Conservation (phyloP, 2,888 invertebrate species). For the Tricholauxania praeusta region DNA sequence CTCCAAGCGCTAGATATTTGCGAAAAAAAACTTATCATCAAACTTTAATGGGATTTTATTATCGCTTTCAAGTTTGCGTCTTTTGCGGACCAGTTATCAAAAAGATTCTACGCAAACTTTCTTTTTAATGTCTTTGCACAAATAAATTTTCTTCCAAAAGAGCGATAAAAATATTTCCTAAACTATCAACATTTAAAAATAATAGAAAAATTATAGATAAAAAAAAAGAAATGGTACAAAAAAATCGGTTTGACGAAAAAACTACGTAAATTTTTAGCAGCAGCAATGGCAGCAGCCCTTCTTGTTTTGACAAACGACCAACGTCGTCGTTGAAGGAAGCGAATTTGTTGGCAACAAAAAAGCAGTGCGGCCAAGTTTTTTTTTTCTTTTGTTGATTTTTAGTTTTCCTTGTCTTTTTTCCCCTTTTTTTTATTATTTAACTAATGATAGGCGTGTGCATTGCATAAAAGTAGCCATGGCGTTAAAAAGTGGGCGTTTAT, state of each 20-base stretch:
- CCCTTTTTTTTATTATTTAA: not conserved
- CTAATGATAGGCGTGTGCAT: conserved; percentile 30
- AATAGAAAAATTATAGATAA: not conserved
- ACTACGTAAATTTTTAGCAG: conserved; percentile 26
- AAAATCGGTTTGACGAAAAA: not conserved
- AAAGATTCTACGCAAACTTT: conserved; percentile 28
- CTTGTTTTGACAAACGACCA: conserved; percentile 26
- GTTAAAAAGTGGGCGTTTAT: conserved; percentile 14
- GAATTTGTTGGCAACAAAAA: conserved; percentile 28
- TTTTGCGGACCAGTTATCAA: conserved; percentile 28
- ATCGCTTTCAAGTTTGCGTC: conserved; percentile 22
- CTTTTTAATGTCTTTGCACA: conserved; percentile 34
- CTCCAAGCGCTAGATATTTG: conserved; percentile 6
- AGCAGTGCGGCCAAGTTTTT: conserved; percentile 20
- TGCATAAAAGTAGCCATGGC: conserved; percentile 1
- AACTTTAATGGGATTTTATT: conserved; percentile 37
- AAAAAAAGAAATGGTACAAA: conserved; percentile 14
- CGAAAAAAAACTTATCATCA: conserved; percentile 32
- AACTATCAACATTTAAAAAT: not conserved
- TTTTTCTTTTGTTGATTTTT: no score
- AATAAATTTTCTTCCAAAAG: conserved; percentile 29
- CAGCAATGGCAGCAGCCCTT: not conserved
- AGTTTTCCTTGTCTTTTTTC: no score
- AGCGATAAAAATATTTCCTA: conserved; percentile 13
- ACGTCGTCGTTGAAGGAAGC: conserved; percentile 23